phyloP scores from a whole-genome alignment of 2,888 invertebrate genomes.

The Lasius fuliginosus region DNA sequence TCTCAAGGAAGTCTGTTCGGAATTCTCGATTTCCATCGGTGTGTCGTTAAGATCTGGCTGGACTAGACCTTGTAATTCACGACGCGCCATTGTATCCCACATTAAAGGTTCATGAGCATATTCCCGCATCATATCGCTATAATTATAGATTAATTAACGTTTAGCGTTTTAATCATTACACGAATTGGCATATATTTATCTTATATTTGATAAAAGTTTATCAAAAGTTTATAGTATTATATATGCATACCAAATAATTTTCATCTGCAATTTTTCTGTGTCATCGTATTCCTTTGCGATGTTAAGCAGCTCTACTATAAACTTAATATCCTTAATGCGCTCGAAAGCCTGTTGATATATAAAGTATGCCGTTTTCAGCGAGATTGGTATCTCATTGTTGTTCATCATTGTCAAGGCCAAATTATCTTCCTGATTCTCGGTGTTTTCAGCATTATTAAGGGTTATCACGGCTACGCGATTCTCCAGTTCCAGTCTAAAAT shows the following conservation, averaged over 20 bases:
- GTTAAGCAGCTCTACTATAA: conserved; percentile 89
- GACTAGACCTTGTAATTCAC: conserved; percentile 87
- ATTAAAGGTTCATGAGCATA: conserved; percentile 87
- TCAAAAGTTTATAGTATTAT: not conserved
- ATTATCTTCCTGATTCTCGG: conserved; percentile 18
- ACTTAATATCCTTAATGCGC: conserved; percentile 87
- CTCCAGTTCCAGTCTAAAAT: conserved; percentile 77
- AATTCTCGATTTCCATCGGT: conserved; percentile 75
- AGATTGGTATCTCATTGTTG: conserved; percentile 74
- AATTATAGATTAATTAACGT: conserved; percentile 42
- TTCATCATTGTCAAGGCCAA: not conserved
- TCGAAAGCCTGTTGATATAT: conserved; percentile 89
- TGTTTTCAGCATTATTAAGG: conserved; percentile 36
- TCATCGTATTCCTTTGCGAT: conserved; percentile 88
- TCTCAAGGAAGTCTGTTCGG: conserved; percentile 82
- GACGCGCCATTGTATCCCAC: conserved; percentile 89
- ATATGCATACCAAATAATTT: conserved; percentile 85
- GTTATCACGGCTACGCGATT: conserved; percentile 50
- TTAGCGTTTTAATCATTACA: not conserved
- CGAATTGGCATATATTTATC: not conserved
- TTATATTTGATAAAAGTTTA: not conserved
- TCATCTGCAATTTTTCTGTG: conserved; percentile 88
- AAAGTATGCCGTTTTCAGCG: conserved; percentile 88
- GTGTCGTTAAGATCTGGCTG: conserved; percentile 75
- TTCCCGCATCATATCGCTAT: conserved; percentile 86